phyloP scores from a whole-genome alignment of 2,888 invertebrate genomes.

The Yponomeuta plumbellus region DNA sequence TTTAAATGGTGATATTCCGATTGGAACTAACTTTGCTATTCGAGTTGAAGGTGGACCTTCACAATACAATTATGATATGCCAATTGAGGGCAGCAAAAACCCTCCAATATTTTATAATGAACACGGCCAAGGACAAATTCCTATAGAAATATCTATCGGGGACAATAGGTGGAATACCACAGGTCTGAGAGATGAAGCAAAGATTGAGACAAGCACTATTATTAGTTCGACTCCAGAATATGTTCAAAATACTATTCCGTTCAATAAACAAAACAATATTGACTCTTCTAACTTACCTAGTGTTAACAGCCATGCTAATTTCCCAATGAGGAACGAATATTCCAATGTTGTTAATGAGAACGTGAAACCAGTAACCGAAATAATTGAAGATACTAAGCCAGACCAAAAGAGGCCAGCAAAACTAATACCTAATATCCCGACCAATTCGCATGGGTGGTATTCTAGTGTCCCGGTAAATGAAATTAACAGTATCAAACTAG shows the following conservation, averaged over 20 bases:
- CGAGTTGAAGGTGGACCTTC: constrained; percentile 57
- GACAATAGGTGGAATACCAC: constrained; percentile 64
- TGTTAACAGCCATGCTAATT: constrained; percentile 67
- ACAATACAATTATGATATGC: constrained; percentile 46
- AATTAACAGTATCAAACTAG: constrained; percentile 54
- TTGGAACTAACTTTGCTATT: constrained; percentile 70
- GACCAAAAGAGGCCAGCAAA: constrained; percentile 52
- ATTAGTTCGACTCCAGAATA: constrained; percentile 10
- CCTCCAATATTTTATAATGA: constrained; percentile 38
- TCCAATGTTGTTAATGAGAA: constrained; percentile 28
- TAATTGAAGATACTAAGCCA: constrained; percentile 35
- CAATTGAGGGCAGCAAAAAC: constrained; percentile 36
- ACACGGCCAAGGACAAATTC: constrained; percentile 31
- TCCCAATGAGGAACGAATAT: constrained; percentile 61
- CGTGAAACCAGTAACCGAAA: constrained; percentile 44
- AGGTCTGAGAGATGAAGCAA: constrained; percentile 26
- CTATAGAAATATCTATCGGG: constrained; percentile 36
- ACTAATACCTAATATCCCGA: constrained; percentile 55
- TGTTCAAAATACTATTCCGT: constrained; percentile 6
- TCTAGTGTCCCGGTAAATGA: constrained; percentile 52
- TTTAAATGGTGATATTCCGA: constrained; percentile 66
- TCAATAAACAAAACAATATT: not conserved
- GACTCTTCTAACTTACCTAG: constrained; percentile 29
- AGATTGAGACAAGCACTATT: constrained; percentile 13
- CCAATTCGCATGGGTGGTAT: constrained; percentile 70